phyloP scores from a whole-genome alignment of 2,797 vertebrate genomes.

The Meda fulgida region DNA sequence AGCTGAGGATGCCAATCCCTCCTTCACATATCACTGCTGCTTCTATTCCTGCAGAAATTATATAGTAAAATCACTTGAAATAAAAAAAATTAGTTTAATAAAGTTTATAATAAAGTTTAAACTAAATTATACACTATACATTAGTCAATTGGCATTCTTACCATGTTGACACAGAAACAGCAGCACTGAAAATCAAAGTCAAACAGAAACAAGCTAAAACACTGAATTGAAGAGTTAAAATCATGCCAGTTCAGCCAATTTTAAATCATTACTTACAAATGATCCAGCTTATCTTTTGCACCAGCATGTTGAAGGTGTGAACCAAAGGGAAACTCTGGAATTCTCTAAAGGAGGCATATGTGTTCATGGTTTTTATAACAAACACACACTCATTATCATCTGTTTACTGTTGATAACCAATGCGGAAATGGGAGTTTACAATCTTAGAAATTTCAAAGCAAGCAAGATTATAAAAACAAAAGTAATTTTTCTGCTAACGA shows the following conservation, averaged over 20 bases:
- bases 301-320: not conserved
- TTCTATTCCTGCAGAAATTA: not conserved
- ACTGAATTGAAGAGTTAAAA: not conserved
- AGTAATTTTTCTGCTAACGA: no score
- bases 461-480: no score
- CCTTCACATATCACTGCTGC: not conserved
- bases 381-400: not conserved
- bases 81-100: not conserved
- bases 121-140: no score
- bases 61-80: not conserved
- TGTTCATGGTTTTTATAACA: not conserved
- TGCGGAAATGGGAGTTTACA: not conserved
- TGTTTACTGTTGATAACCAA: not conserved
- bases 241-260: no score
- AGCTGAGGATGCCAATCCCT: rapidly evolving
- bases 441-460: not conserved
- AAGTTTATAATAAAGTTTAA: no score
- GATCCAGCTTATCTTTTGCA: not conserved
- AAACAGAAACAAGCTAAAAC: not conserved
- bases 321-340: not conserved
- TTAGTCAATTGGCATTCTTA: not conserved
- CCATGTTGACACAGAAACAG: not conserved
- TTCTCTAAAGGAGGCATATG: not conserved
- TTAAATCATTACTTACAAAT: not conserved
- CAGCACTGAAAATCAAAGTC: conserved; percentile 5